Evolutionary conservation across 2,797 vertebrate species (phyloP), one percentile per base, ranked within the genome.

Genomic region (Austrolebias charrua): DNA sequence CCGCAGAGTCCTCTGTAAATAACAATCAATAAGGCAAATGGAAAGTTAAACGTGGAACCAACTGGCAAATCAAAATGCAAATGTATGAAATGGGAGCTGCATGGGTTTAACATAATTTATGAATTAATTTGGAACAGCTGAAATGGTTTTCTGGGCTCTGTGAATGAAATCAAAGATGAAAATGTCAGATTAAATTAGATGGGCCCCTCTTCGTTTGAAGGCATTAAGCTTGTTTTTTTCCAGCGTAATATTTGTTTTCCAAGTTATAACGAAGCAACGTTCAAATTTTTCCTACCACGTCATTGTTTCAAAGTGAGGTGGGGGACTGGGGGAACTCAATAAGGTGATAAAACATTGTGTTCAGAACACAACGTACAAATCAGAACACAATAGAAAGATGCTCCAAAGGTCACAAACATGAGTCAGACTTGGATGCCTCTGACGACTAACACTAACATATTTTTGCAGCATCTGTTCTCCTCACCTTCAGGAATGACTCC

Each of bases 401-500:
- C 45, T 67, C 59, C 48, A 80, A 74, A 77, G 80, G 76, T 80
- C 76, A 70, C 7, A 35, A 16, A 18, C 45, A 13, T 79, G 79
- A 85, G 31, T 82, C 78, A 82, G 42, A 78, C 75, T 55, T 35
- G 35, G 51, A 45, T 70, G 71, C 60, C 35, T 49, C 40, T 42
- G 55, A 43, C 31, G 50, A 1, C 20, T 50, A 55, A 66, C 63
- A 50, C 58, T 50, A 29, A 50, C 60, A 53, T 16, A 6, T 18
- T 64, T 28, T 24, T 46, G 40, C 31, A 1, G 40, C 10, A n/a
- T 40, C 10, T 1, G 18, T 55, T 50, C 63, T 61, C 46, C 91
- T 94, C 92, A 96, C 95, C 94, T 94, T 96, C 96, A 38, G 66
- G 63, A 78, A 88, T 86, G 19, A 91, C 84, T 66, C 89, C 92